Evolutionary conservation across 2,888 invertebrate genomes (phyloP), one percentile per base, ranked within the genome.

Genomic region (Fragum sueziense): DNA sequence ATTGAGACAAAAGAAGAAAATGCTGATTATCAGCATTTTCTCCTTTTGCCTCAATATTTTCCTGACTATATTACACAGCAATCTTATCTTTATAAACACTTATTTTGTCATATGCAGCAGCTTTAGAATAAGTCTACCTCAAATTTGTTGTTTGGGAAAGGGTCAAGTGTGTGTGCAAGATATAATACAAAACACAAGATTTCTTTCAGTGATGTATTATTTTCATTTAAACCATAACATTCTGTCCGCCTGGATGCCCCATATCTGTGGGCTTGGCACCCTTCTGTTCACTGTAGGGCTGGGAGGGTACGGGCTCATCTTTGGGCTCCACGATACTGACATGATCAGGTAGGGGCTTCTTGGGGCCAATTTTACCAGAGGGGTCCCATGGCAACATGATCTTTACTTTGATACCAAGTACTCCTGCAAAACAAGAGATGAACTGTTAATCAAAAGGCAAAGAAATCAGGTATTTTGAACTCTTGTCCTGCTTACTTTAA

Each of bases 331-430:
- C 97, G 88, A 99, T 99, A 90, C 96, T 96, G 57, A 99, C 98
- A 94, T 98, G 97, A 94, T 99, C 99, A 68, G 99, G 99, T 92
- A 99, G 95, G 6, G 99, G 99, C 93, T 96, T 97, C 95, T 98
- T 98, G 86, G 99, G 99, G 72, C 99, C 99, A 91, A 96, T 97
- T 95, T 99, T 99, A 94, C 99, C 99, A 93, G 96, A 96, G 82
- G 98, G 97, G 95, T 99, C 99, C 96, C 97, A 98, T 57, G 99
- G 99, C 94, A 99, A 96, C 99, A 99, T 99, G 94, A 99, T 99
- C 94, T 99, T 99, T 0, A 98, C 97, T 95, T 97, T 96, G 87
- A 95, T 95, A 73, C 96, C 96, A 88, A 96, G 93, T 70, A 95
- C 95, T 92, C 95, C 95, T 95, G 86, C 14, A 85, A 82, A 51